Percentiles rank a stretch among this genome's conserved stretches.
phyloP scores from a whole-genome alignment of 2,888 invertebrate genomes.

The Rutpela maculata region DNA sequence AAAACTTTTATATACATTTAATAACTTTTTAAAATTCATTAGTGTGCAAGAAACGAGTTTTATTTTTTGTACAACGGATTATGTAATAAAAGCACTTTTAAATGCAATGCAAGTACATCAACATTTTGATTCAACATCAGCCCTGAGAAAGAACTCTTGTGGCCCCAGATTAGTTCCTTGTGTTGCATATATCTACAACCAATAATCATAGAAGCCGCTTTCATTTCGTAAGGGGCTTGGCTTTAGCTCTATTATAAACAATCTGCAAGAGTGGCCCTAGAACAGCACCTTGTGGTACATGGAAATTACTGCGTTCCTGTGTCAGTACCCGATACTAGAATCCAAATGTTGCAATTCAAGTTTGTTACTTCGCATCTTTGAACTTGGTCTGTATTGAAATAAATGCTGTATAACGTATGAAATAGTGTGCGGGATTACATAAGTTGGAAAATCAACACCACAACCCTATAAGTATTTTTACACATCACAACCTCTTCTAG shows the following conservation, averaged over 20 bases:
- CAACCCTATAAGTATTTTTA: slow-evolving; percentile 59
- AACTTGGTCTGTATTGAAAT: slow-evolving; percentile 2
- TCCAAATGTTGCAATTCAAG: neutral
- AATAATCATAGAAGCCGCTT: neutral
- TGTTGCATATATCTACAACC: neutral
- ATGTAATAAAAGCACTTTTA: slow-evolving; percentile 51
- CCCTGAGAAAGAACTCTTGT: neutral
- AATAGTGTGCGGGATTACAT: slow-evolving; percentile 55
- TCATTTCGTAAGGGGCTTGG: slow-evolving; percentile 1
- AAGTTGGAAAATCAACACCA: slow-evolving; percentile 56
- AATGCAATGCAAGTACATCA: slow-evolving; percentile 50
- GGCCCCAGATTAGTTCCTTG: slow-evolving; percentile 22
- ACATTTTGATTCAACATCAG: slow-evolving; percentile 36
- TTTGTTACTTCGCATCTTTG: slow-evolving; percentile 4
- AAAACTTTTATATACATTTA: slow-evolving; percentile 44
- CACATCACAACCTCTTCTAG: slow-evolving; percentile 63
- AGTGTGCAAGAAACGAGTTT: slow-evolving; percentile 24
- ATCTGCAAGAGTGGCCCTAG: neutral
- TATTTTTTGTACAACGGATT: slow-evolving; percentile 48
- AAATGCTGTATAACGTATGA: slow-evolving; percentile 56
- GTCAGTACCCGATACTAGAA: slow-evolving; percentile 1
- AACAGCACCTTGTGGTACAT: neutral
- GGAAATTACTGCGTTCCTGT: neutral
- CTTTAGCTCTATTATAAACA: neutral
- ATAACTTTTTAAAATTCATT: slow-evolving; percentile 31